Percentiles rank a stretch among this genome's conserved stretches.
These are phyloP conservation scores for Cheiracanthium punctorium DNA, from an alignment of 2,888 invertebrate genomes.

Conservation along the genomic window DNA sequence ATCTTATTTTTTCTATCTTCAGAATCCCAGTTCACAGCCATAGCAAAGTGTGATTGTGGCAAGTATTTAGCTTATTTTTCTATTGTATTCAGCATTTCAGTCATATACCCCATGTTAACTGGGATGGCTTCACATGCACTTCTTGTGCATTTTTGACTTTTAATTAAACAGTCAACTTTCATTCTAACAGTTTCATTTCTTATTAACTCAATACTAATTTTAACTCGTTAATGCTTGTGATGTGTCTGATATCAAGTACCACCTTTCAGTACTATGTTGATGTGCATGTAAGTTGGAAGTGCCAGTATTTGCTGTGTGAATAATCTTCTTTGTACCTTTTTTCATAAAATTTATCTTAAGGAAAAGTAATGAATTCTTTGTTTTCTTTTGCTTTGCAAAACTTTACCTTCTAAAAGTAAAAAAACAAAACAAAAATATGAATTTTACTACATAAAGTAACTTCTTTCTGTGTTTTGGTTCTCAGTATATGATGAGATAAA, in stretches of 20 bases:
- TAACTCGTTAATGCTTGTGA: neutral
- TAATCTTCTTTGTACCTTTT: neutral
- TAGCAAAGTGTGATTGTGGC: conserved; percentile 58
- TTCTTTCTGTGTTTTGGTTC: neutral
- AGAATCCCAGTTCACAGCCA: conserved; percentile 61
- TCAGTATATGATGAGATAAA: too few relatives aligned
- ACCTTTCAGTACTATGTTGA: neutral
- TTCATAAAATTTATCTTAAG: neutral
- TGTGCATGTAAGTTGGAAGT: neutral
- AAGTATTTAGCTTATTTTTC: conserved; percentile 61
- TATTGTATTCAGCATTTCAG: conserved; percentile 68
- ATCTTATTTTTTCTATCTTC: conserved; percentile 35
- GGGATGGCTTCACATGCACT: conserved; percentile 25
- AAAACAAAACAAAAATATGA: neutral
- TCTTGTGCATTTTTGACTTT: conserved; percentile 12
- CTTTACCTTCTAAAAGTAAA: neutral
- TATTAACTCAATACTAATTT: neutral
- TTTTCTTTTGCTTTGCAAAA: neutral
- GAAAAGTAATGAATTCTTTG: too few relatives aligned
- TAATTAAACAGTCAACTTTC: conserved; percentile 55
- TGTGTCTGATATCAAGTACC: neutral
- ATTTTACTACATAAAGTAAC: neutral
- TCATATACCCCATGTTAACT: conserved; percentile 27
- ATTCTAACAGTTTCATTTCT: conserved; percentile 40
- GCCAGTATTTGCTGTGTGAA: neutral